Percentiles rank a stretch among this genome's conserved stretches.
phyloP scores from a whole-genome alignment of 2,113 vertebrate species.

The Stomatorhinus ivindoensis region DNA sequence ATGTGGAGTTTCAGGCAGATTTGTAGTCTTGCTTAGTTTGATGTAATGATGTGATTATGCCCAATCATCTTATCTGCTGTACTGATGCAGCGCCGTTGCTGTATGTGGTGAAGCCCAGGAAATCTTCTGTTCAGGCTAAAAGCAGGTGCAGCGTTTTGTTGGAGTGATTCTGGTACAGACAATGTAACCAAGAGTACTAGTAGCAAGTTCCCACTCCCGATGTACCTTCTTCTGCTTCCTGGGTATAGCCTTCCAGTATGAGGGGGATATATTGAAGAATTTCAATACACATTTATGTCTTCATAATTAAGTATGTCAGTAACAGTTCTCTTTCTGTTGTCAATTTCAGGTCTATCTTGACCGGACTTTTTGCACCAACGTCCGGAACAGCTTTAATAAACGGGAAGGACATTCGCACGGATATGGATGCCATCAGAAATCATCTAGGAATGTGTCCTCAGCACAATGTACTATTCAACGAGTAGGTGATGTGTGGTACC shows the following conservation, averaged over 20 bases:
- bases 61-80: background rate
- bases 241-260: background rate
- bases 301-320: background rate
- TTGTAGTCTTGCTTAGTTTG: background rate
- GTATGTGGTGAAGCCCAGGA: background rate
- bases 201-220: background rate
- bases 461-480: constrained; percentile 89
- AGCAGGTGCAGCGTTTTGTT: background rate
- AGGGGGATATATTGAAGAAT: background rate
- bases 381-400: constrained; percentile 86
- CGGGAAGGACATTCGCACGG: constrained; percentile 80
- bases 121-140: background rate
- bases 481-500: no score
- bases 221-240: background rate
- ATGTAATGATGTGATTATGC: background rate
- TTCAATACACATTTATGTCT: background rate
- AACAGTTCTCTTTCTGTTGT: background rate
- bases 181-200: background rate
- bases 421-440: constrained; percentile 79
- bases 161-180: background rate
- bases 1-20: background rate
- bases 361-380: constrained; percentile 89
- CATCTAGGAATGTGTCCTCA: constrained; percentile 93
- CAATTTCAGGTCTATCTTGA: constrained; percentile 83
- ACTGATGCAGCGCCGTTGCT: background rate